Evolutionary conservation across 2,888 invertebrate genomes (phyloP), one percentile per base, ranked within the genome.

Genomic region (Amiota minor): DNA sequence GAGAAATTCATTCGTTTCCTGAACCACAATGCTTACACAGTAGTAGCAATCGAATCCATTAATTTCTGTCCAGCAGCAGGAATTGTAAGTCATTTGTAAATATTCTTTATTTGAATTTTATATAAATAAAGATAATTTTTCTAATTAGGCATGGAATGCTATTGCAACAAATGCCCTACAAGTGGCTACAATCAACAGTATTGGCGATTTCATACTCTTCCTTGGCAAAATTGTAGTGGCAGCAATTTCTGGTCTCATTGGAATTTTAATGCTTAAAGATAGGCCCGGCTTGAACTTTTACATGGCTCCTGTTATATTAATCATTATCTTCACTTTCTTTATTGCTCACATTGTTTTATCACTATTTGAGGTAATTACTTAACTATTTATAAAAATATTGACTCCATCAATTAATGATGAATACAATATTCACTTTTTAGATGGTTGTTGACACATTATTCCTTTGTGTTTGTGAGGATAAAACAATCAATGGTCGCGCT

Each of bases 401-500:
- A 14, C 6, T 56, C n/a, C n/a, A n/a, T n/a, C 0, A 16, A 56
- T 35, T 35, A 8, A 35, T 35, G 35, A 14, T 16, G 6, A 18
- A 18, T 56, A 16, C 9, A 8, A 12, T 47, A 67, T 64, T 8
- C n/a, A 12, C 2, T 11, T 75, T 78, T 23, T 73, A 98, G 97
- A 97, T 97, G 94, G 96, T 97, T 11, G 95, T 98, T 9, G 98
- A 98, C 88, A 97, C 98, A 0, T 91, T 98, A 71, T 96, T 98
- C 90, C 90, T 98, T 77, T 98, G 98, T 89, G 96, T 97, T 84
- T 98, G 97, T 87, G 97, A 98, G 89, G 97, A 97, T 88, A 94
- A 95, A 89, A 95, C 95, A 74, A 92, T 94, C 89, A 96, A 97
- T 88, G 94, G 95, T 1, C 92, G 92, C 0, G 93, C 93, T 45